Evolutionary conservation across 2,797 vertebrate genomes (phyloP).

Genomic region (Momotus momota): DNA sequence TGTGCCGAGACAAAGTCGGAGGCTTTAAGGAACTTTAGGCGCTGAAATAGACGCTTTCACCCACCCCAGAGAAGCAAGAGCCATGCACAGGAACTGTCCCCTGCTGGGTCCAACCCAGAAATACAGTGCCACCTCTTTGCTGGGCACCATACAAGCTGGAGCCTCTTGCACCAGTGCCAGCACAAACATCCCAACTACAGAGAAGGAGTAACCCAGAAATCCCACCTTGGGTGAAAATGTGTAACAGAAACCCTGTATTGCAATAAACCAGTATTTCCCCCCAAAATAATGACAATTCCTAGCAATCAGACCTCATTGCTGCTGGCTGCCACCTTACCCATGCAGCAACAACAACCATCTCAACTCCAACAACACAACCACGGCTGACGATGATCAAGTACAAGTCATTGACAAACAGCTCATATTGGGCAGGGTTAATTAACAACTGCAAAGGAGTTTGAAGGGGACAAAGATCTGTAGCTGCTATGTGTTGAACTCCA

Average conservation of each 20-base stretch:
- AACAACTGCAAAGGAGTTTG: neutral
- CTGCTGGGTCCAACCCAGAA: rapidly evolving
- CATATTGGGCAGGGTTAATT: neutral
- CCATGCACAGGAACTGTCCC: rapidly evolving
- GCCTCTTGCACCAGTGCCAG: neutral
- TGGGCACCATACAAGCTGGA: rapidly evolving
- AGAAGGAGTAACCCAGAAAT: neutral
- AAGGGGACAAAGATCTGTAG: neutral
- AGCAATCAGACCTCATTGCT: rapidly evolving
- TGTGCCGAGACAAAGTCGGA: rapidly evolving
- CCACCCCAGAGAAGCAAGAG: neutral
- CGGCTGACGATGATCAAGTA: neutral
- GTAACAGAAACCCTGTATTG: neutral
- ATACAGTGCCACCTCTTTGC: rapidly evolving
- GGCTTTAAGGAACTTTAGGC: neutral
- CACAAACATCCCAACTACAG: rapidly evolving
- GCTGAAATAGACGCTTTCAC: neutral
- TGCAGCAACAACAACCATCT: rapidly evolving
- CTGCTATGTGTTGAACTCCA: neutral
- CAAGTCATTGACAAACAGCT: neutral
- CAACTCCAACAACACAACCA: neutral
- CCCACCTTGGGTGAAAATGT: neutral
- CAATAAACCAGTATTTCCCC: rapidly evolving
- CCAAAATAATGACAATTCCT: neutral
- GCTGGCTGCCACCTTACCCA: neutral